These are phyloP conservation scores for Pheosia gnoma DNA, from an alignment of 2,888 invertebrate genomes.

Conservation along the genomic window DNA sequence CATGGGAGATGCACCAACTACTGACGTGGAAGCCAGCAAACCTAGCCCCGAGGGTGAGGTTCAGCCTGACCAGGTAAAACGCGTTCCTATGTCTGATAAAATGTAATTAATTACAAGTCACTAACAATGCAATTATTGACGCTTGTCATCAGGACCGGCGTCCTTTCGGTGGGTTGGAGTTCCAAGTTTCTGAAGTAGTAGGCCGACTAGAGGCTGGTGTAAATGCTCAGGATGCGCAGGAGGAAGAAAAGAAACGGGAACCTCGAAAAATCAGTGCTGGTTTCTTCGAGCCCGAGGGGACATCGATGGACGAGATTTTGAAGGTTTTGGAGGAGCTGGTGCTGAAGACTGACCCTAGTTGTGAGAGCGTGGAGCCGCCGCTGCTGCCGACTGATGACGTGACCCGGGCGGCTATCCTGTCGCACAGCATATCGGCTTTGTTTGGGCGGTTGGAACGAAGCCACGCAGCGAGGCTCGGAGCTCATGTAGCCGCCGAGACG, in stretches of 20 bases:
- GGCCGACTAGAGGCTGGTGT: slow-evolving; percentile 88
- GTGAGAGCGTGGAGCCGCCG: slow-evolving; percentile 85
- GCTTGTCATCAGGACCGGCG: slow-evolving; percentile 82
- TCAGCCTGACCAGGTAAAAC: slow-evolving; percentile 62
- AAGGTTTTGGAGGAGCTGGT: slow-evolving; percentile 85
- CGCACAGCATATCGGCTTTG: slow-evolving; percentile 95
- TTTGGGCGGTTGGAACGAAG: slow-evolving; percentile 92
- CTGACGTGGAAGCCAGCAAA: slow-evolving; percentile 66
- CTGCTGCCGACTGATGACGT: slow-evolving; percentile 86
- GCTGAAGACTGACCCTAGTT: slow-evolving; percentile 84
- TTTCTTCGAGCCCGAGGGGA: slow-evolving; percentile 82
- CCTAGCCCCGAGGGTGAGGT: slow-evolving; percentile 56
- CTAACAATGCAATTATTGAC: slow-evolving; percentile 36
- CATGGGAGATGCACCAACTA: slow-evolving; percentile 76
- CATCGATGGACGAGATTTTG: slow-evolving; percentile 85
- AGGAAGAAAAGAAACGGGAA: slow-evolving; percentile 70
- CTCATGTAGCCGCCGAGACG: slow-evolving; percentile 92
- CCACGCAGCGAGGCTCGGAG: slow-evolving; percentile 91
- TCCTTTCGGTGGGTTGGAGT: slow-evolving; percentile 86
- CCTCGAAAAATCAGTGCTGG: slow-evolving; percentile 79
- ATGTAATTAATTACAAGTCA: slow-evolving; percentile 19
- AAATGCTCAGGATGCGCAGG: slow-evolving; percentile 69
- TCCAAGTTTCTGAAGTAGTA: slow-evolving; percentile 89
- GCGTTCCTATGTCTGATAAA: slow-evolving; percentile 9
- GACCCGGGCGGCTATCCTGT: slow-evolving; percentile 86